Conservation (phyloP, 2,888 invertebrate species). For the Drosophila monieri region DNA sequence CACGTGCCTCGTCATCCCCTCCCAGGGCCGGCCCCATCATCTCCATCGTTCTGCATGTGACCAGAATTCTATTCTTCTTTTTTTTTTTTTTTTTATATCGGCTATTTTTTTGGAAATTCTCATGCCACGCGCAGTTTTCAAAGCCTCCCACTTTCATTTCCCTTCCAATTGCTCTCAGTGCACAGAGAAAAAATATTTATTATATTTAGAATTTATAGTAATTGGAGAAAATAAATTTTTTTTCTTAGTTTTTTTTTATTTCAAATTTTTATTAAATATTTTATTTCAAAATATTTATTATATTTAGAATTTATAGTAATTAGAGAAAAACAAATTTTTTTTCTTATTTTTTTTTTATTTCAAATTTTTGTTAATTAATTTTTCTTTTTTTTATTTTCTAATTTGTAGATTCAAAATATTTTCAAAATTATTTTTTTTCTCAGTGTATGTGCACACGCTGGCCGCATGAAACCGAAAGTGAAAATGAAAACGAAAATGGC, state of each 20-base stretch:
- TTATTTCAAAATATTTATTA: too few relatives aligned
- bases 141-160: conserved; percentile 29
- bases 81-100: conserved; percentile 35
- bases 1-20: conserved; percentile 27
- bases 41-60: conserved; percentile 46
- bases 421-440: background rate
- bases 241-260: too few relatives aligned
- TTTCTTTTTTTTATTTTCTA: background rate
- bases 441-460: conserved; percentile 24
- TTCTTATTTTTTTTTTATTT: too few relatives aligned
- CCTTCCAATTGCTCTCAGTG: background rate
- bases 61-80: conserved; percentile 41
- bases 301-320: too few relatives aligned
- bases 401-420: background rate
- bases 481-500: conserved; percentile 39
- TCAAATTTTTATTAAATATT: too few relatives aligned
- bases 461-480: conserved; percentile 33
- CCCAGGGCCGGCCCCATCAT: conserved; percentile 3
- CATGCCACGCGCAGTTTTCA: conserved; percentile 42
- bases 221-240: too few relatives aligned
- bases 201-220: too few relatives aligned
- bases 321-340: too few relatives aligned
- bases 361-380: background rate
- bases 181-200: background rate
- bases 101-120: conserved; percentile 42